Evolutionary conservation across 2,888 invertebrate species (phyloP).

Genomic region (Priocnemis perturbator): DNA sequence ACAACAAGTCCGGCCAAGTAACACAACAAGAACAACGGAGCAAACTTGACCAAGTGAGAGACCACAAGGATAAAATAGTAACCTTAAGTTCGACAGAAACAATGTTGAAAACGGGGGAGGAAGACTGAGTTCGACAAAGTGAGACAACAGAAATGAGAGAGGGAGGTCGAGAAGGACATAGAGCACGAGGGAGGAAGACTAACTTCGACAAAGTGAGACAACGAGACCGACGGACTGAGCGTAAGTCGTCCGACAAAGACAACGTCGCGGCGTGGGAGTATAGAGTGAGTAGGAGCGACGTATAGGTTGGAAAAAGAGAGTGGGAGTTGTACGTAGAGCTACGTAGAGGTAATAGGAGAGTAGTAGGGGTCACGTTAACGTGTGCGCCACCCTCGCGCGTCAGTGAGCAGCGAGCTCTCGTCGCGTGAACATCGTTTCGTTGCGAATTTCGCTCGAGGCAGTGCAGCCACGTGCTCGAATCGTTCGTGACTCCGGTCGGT

Average conservation of each 20-base stretch:
- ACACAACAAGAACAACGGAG: too few relatives aligned
- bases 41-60: too few relatives aligned
- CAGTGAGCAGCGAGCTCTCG: conserved; percentile 69
- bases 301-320: conserved; percentile 3
- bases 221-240: conserved; percentile 8
- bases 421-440: conserved; percentile 45
- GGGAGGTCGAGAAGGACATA: too few relatives aligned
- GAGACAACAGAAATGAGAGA: too few relatives aligned
- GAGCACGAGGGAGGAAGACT: neutral
- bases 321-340: conserved; percentile 1
- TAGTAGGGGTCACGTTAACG: conserved; percentile 7
- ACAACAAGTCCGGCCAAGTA: too few relatives aligned
- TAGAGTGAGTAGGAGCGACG: conserved; percentile 1
- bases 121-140: too few relatives aligned
- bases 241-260: neutral
- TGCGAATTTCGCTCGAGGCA: conserved; percentile 25
- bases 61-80: too few relatives aligned
- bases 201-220: neutral
- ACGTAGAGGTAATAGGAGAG: neutral
- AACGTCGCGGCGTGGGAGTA: neutral
- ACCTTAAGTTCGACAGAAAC: too few relatives aligned
- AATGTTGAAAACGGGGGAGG: too few relatives aligned
- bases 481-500: neutral
- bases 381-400: conserved; percentile 33
- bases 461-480: conserved; percentile 57